Conservation (phyloP, 2,797 vertebrate species). For the Apogon talboti region DNA sequence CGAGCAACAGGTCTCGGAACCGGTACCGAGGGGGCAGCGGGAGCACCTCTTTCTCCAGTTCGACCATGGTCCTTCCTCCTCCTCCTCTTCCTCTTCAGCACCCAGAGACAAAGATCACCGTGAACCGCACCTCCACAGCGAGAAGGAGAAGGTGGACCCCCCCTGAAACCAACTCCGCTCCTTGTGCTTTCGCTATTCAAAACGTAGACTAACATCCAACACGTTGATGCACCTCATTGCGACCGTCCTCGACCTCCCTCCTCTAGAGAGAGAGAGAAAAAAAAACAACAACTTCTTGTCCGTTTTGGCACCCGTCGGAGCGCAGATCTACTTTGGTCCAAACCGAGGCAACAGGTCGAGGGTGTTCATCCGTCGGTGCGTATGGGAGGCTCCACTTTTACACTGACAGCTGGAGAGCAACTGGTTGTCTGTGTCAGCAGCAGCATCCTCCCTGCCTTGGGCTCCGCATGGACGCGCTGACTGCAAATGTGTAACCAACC, state of each 20-base stretch:
- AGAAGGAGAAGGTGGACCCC: constrained; percentile 37
- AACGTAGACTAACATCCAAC: constrained; percentile 45
- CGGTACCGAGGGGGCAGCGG: constrained; percentile 88
- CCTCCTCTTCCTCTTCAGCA: constrained; percentile 24
- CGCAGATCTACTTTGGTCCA: constrained; percentile 51
- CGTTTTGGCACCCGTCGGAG: constrained; percentile 15
- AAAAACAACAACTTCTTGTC: constrained; percentile 2
- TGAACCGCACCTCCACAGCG: constrained; percentile 58
- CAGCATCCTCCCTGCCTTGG: constrained; percentile 67
- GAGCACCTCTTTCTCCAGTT: constrained; percentile 87
- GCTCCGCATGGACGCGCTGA: constrained; percentile 62
- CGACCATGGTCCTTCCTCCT: constrained; percentile 78
- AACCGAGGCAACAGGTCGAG: constrained; percentile 76
- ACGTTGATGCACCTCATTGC: constrained; percentile 59
- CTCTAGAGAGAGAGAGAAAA: not conserved
- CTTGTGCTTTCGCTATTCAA: constrained; percentile 61
- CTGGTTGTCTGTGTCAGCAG: constrained; percentile 74
- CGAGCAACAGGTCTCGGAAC: constrained; percentile 90
- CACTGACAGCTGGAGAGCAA: constrained; percentile 77
- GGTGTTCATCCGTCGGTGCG: constrained; percentile 65
- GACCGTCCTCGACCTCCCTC: constrained; percentile 33
- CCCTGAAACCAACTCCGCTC: constrained; percentile 57
- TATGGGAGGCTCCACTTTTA: constrained; percentile 65
- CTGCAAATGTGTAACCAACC: constrained; percentile 40
- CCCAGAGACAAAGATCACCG: constrained; percentile 56